These are phyloP conservation scores for Nematostella vectensis DNA, from an alignment of 92 coral and sea anemone species.

Conservation along the genomic window DNA sequence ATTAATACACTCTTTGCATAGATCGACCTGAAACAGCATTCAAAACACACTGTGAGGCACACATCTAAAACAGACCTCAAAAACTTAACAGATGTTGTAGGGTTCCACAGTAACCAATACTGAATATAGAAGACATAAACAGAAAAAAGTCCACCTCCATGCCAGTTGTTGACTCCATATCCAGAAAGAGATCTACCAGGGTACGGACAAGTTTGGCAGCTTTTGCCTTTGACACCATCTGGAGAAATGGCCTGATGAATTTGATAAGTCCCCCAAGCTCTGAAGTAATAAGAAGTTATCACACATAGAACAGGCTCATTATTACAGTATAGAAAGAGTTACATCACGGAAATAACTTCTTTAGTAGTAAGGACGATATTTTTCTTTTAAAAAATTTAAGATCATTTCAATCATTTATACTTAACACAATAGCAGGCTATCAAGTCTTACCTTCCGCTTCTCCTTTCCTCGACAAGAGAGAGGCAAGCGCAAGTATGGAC, in stretches of 20 bases:
- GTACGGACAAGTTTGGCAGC: conserved; percentile 95
- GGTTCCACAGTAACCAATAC: too few relatives aligned
- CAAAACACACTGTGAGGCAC: background rate
- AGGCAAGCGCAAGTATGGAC: conserved; percentile 78
- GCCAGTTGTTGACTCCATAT: conserved; percentile 98
- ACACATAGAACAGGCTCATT: background rate
- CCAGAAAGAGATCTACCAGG: conserved; percentile 85
- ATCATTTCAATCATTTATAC: too few relatives aligned
- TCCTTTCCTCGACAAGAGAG: conserved; percentile 67
- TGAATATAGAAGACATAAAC: too few relatives aligned
- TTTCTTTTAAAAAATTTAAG: too few relatives aligned
- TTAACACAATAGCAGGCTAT: too few relatives aligned
- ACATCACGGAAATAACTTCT: too few relatives aligned
- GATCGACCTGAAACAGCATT: conserved; percentile 48
- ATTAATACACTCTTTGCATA: conserved; percentile 88
- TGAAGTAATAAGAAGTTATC: conserved; percentile 7
- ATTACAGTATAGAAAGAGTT: too few relatives aligned
- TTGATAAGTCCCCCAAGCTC: conserved; percentile 96
- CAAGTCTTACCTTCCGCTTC: conserved; percentile 90
- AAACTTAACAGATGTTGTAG: too few relatives aligned
- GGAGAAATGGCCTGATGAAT: conserved; percentile 88
- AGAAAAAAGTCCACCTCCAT: conserved; percentile 79
- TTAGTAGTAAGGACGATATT: too few relatives aligned
- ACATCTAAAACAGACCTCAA: too few relatives aligned
- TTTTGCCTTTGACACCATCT: conserved; percentile 86